Evolutionary conservation across 2,113 vertebrate genomes (phyloP).

Genomic region (Machaerirhynchus nigripectus): DNA sequence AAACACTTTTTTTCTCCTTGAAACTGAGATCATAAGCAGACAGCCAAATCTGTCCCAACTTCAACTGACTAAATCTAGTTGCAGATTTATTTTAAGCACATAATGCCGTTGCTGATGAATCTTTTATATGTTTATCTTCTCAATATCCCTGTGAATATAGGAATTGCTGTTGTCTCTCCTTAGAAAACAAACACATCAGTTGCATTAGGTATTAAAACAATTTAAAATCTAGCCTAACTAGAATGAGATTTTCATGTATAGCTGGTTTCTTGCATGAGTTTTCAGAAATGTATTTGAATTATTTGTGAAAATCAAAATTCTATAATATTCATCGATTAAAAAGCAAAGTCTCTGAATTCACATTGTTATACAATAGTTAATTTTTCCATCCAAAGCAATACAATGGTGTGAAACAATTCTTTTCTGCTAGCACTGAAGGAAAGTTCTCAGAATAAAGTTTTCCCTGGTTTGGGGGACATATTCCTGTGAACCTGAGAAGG

Average conservation of each 20-base stretch:
- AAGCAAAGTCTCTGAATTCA: neutral
- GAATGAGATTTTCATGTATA: neutral
- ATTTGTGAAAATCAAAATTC: neutral
- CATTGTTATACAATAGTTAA: neutral
- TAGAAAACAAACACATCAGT: neutral
- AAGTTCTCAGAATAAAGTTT: neutral
- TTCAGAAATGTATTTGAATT: neutral
- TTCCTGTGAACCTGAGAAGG: neutral
- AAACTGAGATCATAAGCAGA: neutral
- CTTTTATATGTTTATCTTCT: conserved; percentile 26
- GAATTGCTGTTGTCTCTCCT: neutral
- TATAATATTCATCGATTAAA: neutral
- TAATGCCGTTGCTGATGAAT: neutral
- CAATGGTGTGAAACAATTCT: neutral
- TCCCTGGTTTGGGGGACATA: neutral
- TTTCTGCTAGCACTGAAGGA: neutral
- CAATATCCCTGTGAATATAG: neutral
- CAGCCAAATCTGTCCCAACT: neutral
- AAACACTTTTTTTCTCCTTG: neutral
- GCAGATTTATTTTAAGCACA: conserved; percentile 24
- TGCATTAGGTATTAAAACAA: neutral
- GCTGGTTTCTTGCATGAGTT: neutral
- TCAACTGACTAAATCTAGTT: neutral
- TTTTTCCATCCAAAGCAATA: neutral
- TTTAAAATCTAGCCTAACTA: neutral